These are phyloP conservation scores for Proteles cristata DNA, from an alignment of 2,113 vertebrate genomes.

Conservation along the genomic window DNA sequence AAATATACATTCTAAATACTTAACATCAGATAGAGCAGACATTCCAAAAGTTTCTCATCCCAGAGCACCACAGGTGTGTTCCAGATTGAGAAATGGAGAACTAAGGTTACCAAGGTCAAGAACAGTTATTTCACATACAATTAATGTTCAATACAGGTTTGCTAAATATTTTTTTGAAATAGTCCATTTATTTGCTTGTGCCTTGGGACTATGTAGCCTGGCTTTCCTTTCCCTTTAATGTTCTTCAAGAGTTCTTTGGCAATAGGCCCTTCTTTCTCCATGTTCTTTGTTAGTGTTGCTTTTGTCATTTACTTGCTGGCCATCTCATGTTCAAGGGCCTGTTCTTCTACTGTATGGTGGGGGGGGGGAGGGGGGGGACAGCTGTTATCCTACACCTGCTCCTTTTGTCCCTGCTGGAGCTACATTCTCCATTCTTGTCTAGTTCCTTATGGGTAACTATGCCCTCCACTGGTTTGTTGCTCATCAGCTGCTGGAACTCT, in stretches of 20 bases:
- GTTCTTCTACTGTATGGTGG: not conserved
- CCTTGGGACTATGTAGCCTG: not conserved
- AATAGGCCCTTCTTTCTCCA: not conserved
- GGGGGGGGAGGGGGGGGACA: fast-evolving
- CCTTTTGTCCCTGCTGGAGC: not conserved
- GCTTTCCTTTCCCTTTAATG: not conserved
- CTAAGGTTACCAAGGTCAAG: not conserved
- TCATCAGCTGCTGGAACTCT: not conserved
- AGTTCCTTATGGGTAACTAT: not conserved
- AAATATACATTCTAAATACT: not conserved
- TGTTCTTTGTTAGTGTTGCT: not conserved
- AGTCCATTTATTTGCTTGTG: not conserved
- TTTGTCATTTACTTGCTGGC: not conserved
- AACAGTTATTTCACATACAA: not conserved
- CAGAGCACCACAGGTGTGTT: not conserved
- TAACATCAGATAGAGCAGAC: not conserved
- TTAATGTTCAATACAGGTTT: not conserved
- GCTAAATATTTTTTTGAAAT: not conserved
- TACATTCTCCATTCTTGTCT: not conserved
- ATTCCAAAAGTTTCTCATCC: not conserved
- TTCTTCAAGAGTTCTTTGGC: not conserved
- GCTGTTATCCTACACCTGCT: not conserved
- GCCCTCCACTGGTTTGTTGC: not conserved
- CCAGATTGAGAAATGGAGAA: not conserved
- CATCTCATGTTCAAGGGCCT: not conserved